These are phyloP conservation scores for Cercopithecus hamlyni DNA, from an alignment of 2,797 vertebrate genomes.

Conservation along the genomic window DNA sequence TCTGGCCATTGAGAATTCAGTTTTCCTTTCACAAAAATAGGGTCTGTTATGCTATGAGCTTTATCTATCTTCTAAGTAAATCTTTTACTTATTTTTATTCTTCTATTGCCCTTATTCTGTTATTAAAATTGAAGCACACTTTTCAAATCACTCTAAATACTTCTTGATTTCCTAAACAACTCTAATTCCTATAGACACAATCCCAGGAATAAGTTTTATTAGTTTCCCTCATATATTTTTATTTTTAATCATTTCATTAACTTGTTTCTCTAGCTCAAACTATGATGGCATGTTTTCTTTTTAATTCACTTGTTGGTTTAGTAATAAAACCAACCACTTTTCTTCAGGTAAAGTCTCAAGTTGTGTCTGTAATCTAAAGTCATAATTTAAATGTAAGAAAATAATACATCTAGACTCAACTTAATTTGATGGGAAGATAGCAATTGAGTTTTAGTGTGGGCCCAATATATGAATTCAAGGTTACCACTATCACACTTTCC, in stretches of 20 bases:
- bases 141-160: neutral
- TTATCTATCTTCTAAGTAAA: neutral
- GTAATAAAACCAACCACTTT: neutral
- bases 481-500: neutral
- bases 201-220: neutral
- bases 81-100: neutral
- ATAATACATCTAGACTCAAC: neutral
- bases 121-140: slow-evolving; percentile 14
- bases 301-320: neutral
- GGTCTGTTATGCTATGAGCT: neutral
- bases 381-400: neutral
- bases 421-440: neutral
- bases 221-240: neutral
- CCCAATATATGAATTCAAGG: neutral
- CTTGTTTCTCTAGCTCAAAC: neutral
- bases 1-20: neutral
- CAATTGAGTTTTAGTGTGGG: neutral
- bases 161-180: neutral
- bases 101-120: neutral
- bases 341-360: neutral
- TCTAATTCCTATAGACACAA: neutral
- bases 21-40: neutral
- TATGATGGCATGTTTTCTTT: neutral
- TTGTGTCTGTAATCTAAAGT: neutral
- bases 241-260: neutral